Conservation (phyloP, 2,113 vertebrate genomes). For the Ammospiza caudacuta region DNA sequence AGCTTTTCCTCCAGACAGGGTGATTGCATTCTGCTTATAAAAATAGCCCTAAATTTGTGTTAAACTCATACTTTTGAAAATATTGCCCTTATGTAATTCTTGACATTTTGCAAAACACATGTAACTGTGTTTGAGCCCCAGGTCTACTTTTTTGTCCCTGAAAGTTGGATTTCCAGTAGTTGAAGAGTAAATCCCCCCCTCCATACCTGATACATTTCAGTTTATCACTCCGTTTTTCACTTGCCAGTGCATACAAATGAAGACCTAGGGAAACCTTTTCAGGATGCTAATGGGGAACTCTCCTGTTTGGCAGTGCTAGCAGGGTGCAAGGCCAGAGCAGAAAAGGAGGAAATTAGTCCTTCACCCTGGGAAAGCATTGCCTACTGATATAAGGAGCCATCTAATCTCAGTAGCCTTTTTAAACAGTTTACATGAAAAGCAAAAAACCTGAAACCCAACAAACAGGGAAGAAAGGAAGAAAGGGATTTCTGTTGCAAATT, state of each 20-base stretch:
- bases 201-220: neutral
- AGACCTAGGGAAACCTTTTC: neutral
- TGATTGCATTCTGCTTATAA: neutral
- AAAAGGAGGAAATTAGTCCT: conserved; percentile 53
- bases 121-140: neutral
- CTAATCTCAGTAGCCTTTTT: conserved; percentile 42
- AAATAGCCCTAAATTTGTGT: neutral
- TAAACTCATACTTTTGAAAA: neutral
- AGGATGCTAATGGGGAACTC: neutral
- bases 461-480: conserved; percentile 41
- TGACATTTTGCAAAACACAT: neutral
- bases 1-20: neutral
- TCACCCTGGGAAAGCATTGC: conserved; percentile 32
- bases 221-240: neutral
- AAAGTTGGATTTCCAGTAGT: neutral
- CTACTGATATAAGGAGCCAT: neutral
- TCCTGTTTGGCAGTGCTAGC: neutral
- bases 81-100: neutral
- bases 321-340: neutral
- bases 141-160: neutral
- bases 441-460: neutral
- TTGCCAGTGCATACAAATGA: neutral
- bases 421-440: conserved; percentile 30
- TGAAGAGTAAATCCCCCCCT: neutral
- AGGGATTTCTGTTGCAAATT: conserved; percentile 36